Evolutionary conservation across 1,140 invertebrate species (phyloP).

Genomic region (Bathynomus jamesi): DNA sequence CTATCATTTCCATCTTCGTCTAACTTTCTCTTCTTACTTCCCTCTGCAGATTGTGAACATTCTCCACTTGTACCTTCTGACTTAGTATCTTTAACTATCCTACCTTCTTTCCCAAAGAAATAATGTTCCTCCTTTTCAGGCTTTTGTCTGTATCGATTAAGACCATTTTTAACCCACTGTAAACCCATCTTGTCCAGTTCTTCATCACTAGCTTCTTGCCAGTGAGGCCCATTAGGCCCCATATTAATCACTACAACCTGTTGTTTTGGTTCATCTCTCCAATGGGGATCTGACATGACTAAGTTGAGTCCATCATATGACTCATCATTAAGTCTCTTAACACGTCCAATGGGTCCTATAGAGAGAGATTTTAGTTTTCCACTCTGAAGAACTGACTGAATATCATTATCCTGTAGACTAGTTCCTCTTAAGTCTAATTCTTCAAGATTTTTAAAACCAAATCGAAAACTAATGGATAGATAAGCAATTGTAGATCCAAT

Average conservation of each 20-base stretch:
- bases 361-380: conserved; percentile 28
- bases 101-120: conserved; percentile 34
- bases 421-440: conserved; percentile 32
- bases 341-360: conserved; percentile 31
- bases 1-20: neutral
- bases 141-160: conserved; percentile 14
- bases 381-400: conserved; percentile 26
- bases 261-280: conserved; percentile 25
- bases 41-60: neutral
- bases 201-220: conserved; percentile 33
- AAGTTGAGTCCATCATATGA: conserved; percentile 19
- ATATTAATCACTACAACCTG: conserved; percentile 37
- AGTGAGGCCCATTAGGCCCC: conserved; percentile 31
- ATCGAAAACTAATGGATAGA: conserved; percentile 32
- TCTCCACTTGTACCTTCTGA: conserved; percentile 1
- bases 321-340: conserved; percentile 20
- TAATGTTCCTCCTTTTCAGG: conserved; percentile 29
- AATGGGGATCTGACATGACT: conserved; percentile 29
- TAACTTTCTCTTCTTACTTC: conserved; percentile 10
- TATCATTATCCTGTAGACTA: conserved; percentile 29
- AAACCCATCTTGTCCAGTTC: conserved; percentile 33
- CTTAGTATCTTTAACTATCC: conserved; percentile 5
- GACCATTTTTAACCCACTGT: conserved; percentile 32
- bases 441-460: conserved; percentile 33
- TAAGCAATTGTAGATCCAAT: conserved; percentile 32